phyloP scores from a whole-genome alignment of 2,888 invertebrate genomes.

The Acanthosepion pharaonis region DNA sequence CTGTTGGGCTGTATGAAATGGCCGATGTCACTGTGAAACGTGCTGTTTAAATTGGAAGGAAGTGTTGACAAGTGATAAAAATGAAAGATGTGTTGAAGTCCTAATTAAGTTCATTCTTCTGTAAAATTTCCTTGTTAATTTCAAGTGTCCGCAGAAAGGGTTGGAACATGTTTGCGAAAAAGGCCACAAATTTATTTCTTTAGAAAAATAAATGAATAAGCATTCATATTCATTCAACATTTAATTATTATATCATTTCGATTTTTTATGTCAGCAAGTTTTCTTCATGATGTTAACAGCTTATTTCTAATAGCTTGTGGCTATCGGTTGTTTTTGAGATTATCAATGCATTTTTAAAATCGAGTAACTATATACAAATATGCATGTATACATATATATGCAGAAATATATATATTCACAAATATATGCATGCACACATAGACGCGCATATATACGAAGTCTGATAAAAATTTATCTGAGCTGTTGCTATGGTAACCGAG shows the following conservation, averaged over 20 bases:
- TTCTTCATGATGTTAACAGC: not conserved
- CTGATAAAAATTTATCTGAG: too few species aligned
- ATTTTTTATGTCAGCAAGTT: not conserved
- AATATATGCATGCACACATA: too few species aligned
- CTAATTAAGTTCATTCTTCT: conserved; percentile 1
- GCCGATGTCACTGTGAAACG: not conserved
- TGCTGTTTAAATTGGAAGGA: not conserved
- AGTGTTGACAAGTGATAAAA: not conserved
- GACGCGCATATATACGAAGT: too few species aligned
- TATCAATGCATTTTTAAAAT: not conserved
- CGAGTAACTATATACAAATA: not conserved
- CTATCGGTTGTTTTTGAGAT: not conserved
- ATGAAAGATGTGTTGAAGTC: not conserved
- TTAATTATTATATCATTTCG: not conserved
- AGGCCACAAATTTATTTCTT: not conserved
- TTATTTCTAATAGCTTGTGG: not conserved
- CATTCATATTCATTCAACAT: not conserved
- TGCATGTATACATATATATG: too few species aligned
- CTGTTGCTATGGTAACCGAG: too few species aligned
- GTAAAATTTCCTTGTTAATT: not conserved
- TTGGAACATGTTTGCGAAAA: not conserved
- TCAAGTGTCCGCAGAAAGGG: not conserved
- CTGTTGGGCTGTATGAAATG: not conserved
- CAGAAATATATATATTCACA: too few species aligned
- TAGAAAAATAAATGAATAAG: not conserved